A percentile compares a stretch with the other conserved stretches of the same genome.
Conservation (phyloP, 2,888 invertebrate genomes). For the Taenaris catops region DNA sequence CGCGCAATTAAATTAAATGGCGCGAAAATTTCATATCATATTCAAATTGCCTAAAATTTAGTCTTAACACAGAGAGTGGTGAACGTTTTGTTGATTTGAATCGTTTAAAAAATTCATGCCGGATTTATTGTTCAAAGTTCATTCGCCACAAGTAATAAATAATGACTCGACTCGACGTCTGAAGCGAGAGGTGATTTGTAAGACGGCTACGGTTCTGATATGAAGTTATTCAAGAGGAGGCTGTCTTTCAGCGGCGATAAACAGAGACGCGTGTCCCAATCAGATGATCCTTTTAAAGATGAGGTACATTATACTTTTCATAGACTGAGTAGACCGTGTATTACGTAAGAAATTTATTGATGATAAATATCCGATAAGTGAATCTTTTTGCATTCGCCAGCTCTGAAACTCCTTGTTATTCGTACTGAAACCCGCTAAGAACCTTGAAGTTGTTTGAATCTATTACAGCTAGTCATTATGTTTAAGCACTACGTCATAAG, state of each 20-base stretch:
- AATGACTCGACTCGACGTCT: conserved; percentile 37
- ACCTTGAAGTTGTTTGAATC: too few species aligned
- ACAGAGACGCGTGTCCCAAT: conserved; percentile 64
- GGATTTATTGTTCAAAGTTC: conserved; percentile 27
- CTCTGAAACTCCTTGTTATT: too few species aligned
- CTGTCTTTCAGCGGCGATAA: conserved; percentile 72
- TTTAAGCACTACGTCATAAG: conserved; percentile 17
- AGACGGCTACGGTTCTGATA: conserved; percentile 37
- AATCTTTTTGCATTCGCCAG: too few species aligned
- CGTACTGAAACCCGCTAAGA: too few species aligned
- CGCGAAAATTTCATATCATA: conserved; percentile 33
- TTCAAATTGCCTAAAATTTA: conserved; percentile 6
- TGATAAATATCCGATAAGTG: too few species aligned
- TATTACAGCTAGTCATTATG: conserved; percentile 3
- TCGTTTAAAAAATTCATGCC: too few species aligned
- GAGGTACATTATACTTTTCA: conserved; percentile 47
- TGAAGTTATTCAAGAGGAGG: conserved; percentile 76
- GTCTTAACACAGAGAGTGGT: conserved; percentile 1
- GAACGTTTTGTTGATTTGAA: too few species aligned
- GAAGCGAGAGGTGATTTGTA: conserved; percentile 36
- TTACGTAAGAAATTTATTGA: not conserved
- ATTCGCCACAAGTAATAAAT: conserved; percentile 27
- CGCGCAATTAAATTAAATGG: conserved; percentile 35
- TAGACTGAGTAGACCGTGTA: not conserved
- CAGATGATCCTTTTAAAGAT: conserved; percentile 70